Percentiles rank a stretch among this genome's conserved stretches.
phyloP scores from a whole-genome alignment of 2,113 vertebrate genomes.

The Scopus umbretta region DNA sequence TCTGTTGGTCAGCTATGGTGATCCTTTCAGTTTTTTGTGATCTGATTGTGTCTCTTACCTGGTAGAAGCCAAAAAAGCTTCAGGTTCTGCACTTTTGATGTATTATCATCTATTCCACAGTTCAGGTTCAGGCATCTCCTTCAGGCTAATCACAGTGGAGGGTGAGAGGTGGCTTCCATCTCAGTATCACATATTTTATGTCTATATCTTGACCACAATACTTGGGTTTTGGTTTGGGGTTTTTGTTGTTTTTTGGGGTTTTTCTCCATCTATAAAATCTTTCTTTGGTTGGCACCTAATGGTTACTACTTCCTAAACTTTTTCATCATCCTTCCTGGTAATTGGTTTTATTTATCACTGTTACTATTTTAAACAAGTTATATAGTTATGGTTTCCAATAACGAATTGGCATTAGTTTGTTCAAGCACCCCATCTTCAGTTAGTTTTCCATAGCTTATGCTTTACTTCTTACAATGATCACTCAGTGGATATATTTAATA shows the following conservation, averaged over 20 bases:
- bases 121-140: neutral
- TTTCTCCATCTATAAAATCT: neutral
- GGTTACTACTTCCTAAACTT: neutral
- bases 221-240: accelerated
- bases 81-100: neutral
- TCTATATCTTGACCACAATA: neutral
- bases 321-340: neutral
- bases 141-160: neutral
- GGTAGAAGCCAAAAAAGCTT: neutral
- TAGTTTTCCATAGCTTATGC: neutral
- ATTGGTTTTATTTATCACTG: neutral
- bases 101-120: neutral
- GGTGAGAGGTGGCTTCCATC: neutral
- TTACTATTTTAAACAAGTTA: neutral
- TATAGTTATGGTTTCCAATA: neutral
- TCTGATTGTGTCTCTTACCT: neutral
- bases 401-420: neutral
- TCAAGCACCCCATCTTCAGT: neutral
- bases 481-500: neutral
- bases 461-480: neutral
- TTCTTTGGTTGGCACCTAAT: neutral
- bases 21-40: neutral
- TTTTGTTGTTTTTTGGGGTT: too few species aligned
- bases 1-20: neutral
- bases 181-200: neutral